Evolutionary conservation across 2,797 vertebrate species (phyloP), one percentile per base, ranked within the genome.

Genomic region (Alectoris magna): DNA sequence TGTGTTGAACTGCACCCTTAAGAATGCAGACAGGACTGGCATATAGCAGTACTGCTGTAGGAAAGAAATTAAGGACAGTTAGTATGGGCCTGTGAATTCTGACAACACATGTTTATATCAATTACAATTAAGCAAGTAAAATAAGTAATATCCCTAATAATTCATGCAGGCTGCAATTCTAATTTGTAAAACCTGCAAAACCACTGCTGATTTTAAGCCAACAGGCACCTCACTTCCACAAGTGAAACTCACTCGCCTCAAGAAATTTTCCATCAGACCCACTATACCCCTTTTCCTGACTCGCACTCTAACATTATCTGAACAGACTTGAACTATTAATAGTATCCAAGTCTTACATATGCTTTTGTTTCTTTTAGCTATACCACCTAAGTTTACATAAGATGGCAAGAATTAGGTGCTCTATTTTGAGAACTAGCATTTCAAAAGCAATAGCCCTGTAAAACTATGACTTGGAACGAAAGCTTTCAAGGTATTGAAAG

Each of bases 41-140:
- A 99, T 98, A 99, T 98, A 99, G 99, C 99, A 99, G 99, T 99
- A 99, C 99, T 99, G 99, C 99, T 99, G 99, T 99, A 99, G 99
- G 99, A 99, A 99, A 99, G 99, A 99, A 99, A 99, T 99, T 99
- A 99, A 99, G 99, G 99, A 99, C 99, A 99, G 99, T 99, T 99
- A 99, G 99, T 99, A 99, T 99, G 99, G 99, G 99, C 99, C 99
- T 98, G 99, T 99, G 98, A 99, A 99, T 99, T 99, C 98, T 99
- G 98, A 98, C 98, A 98, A 99, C 97, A 99, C 98, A 98, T 98
- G 97, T 98, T 98, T 98, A 98, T 98, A 98, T 98, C 98, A 98
- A 98, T 98, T 98, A 98, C 98, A 98, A 97, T 98, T 98, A 97
- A 97, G 98, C 98, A 98, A 98, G 98, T 98, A 97, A 98, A 98